These are phyloP conservation scores for Garra rufa DNA, from an alignment of 2,113 vertebrate species.

Conservation along the genomic window DNA sequence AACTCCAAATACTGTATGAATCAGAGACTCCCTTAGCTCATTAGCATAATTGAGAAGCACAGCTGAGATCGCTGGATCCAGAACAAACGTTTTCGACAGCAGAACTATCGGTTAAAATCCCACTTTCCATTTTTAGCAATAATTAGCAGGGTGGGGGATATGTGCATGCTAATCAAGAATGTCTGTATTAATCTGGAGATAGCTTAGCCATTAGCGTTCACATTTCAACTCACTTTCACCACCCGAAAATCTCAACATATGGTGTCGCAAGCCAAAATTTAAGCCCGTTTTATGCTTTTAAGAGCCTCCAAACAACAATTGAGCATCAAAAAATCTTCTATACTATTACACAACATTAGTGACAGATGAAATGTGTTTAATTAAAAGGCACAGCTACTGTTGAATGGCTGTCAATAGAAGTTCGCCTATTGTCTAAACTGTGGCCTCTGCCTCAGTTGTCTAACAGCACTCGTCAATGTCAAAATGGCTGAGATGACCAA, in stretches of 20 bases:
- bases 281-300: not conserved
- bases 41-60: conserved; percentile 55
- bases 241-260: not conserved
- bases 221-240: not conserved
- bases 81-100: conserved; percentile 59
- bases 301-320: not conserved
- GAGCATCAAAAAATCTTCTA: not conserved
- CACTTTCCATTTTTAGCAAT: not conserved
- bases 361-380: not conserved
- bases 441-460: too few relatives aligned
- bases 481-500: too few relatives aligned
- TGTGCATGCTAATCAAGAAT: not conserved
- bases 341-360: too few relatives aligned
- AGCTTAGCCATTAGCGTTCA: not conserved
- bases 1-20: conserved; percentile 10
- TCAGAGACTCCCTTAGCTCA: conserved; percentile 56
- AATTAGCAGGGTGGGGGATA: not conserved
- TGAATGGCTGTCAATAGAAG: too few relatives aligned
- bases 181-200: not conserved
- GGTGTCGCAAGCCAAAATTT: not conserved
- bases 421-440: too few relatives aligned
- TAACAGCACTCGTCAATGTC: too few relatives aligned
- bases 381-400: not conserved
- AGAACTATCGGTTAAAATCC: not conserved
- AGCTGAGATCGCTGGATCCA: conserved; percentile 24